Base-by-base conservation (phyloP, 2,888 invertebrate species). In the Meteorus colon region DNA sequence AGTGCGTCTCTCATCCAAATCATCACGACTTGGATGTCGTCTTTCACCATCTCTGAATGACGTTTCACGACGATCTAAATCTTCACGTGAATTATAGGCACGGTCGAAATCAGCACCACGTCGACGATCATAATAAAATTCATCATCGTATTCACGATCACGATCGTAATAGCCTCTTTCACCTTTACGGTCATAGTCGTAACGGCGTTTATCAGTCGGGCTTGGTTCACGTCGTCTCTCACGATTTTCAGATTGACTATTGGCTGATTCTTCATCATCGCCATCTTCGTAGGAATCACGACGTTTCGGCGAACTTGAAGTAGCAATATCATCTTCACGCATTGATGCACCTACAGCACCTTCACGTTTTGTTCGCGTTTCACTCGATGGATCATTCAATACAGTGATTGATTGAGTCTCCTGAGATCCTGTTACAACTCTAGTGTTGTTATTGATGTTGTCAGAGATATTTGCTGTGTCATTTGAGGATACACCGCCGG, bases 271-370 rank as follows among this genome's bases (percentile, higher is more conserved):
- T 75, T 89, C 87, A 31, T 89, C 88, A 37, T 89, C 89, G 4
- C 87, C 88, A 59, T 88, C 89, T 62, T 89, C 89, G 63, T 88
- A 88, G 0, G 88, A 86, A 77, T 89, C 87, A 68, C 87, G 84
- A 31, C 86, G 87, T 82, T 84, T 87, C 37, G 84, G 80, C 0
- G 84, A 82, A 8, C 82, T 83, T 12, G 85, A 76, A 45, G 82
- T 76, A 27, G 82, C 82, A 69, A 85, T 83, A 12, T 73, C 84
- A 27, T 59, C 24, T 65, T 88, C 88, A 14, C 82, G 82, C 16
- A 86, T 78, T 4, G 89, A 87, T 10, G 89, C 88, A 19, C 89
- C 89, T 10, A 89, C 88, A 4, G 89, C 89, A 79, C 89, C 89
- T 70, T 89, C 89, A 4, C 89, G 84, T 72, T 88, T 89, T 60